Evolutionary conservation across 1,140 invertebrate genomes (phyloP).

Genomic region (Elysia chlorotica): DNA sequence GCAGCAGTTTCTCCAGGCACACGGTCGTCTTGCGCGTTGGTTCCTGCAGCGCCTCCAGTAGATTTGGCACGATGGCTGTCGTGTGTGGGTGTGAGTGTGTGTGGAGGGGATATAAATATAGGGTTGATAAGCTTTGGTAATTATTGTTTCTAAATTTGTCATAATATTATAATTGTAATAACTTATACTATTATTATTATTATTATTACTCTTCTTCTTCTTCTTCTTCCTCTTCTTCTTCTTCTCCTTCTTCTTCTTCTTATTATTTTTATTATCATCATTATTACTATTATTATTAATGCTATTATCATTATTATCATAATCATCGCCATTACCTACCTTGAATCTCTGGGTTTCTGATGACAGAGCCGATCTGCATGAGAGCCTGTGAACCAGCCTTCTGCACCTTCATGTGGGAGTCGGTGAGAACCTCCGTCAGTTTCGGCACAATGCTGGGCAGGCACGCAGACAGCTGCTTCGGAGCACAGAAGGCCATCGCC

Average conservation of each 20-base stretch:
- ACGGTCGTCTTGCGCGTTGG: constrained; percentile 93
- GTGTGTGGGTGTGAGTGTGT: no score
- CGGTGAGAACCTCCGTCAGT: constrained; percentile 93
- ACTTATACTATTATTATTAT: no score
- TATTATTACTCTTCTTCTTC: no score
- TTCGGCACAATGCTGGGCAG: constrained; percentile 98
- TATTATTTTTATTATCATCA: no score
- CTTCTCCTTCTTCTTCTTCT: no score
- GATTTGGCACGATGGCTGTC: constrained; percentile 68
- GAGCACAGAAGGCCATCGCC: constrained; percentile 92
- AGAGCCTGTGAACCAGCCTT: constrained; percentile 93
- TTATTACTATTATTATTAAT: no score
- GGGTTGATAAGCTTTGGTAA: no score
- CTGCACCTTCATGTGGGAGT: constrained; percentile 98
- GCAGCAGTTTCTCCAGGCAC: constrained; percentile 88
- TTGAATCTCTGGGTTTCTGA: constrained; percentile 98
- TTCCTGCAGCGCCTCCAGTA: constrained; percentile 93
- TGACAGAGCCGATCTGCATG: constrained; percentile 95
- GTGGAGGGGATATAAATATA: no score
- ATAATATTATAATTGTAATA: no score
- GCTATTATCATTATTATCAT: no score
- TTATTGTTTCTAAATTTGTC: no score
- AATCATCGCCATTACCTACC: constrained; percentile 66
- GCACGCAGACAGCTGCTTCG: constrained; percentile 96
- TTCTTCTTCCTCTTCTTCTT: no score